Evolutionary conservation across 2,113 vertebrate genomes (phyloP), one percentile per base, ranked within the genome.

Genomic region (Myiozetetes cayanensis): DNA sequence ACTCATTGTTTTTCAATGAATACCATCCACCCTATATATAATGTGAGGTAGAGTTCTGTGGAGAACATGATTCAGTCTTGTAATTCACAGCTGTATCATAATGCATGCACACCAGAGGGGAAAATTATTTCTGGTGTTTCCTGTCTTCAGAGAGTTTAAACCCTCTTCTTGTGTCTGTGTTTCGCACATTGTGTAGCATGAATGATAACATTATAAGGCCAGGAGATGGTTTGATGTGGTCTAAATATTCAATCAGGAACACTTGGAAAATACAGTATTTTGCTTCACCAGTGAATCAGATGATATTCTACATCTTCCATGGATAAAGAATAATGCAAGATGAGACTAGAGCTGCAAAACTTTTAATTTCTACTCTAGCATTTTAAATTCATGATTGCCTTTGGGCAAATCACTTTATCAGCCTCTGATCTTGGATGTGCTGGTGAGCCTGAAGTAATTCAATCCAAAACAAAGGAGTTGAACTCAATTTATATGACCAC

Each of bases 1-100:
- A 85, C 27, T 85, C 18, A 8, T 21, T 84, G 37, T 65, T 87
- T 91, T 85, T 53, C 74, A 70, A 27, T 89, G 25, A 89, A 46
- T 28, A 79, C 5, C n/a, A 39, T 74, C 33, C 3, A 28, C 33
- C 11, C 41, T 61, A 6, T 68, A 10, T 61, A 49, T 74, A 78
- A 35, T 63, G 16, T 74, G 66, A 70, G 14, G 13, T 2, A n/a
- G 14, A 77, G 10, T 72, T 90, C 47, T 59, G 3, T 68, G 44
- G 12, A 84, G 33, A 87, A 13, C 10, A 52, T 25, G 11, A 58
- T 8, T 78, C 13, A 61, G 50, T 61, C n/a, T 56, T 70, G 7
- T 53, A 49, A 35, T 82, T 92, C 58, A 46, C 20, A 72, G 39
- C 41, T 85, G 12, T 58, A 23, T 82, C 19, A 21, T 62, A 76